These are phyloP conservation scores for Ophion ventricosus DNA, from an alignment of 2,888 invertebrate species.

Conservation along the genomic window DNA sequence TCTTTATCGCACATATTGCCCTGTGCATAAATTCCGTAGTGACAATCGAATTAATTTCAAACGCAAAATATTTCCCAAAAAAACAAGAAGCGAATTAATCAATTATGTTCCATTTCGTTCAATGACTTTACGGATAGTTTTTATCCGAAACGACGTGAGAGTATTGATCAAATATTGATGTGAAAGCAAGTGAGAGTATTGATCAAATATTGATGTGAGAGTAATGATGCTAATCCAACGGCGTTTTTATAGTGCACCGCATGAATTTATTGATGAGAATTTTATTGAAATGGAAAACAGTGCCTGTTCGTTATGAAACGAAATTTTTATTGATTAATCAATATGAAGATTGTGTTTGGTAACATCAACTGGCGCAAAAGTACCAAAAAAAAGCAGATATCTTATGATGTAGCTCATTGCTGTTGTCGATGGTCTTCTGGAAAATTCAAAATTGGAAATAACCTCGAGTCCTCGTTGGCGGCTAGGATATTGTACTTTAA, in stretches of 20 bases:
- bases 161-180: too few species aligned
- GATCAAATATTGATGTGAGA: too few species aligned
- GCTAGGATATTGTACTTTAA: neutral
- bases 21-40: too few species aligned
- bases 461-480: neutral
- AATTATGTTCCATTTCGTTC: too few species aligned
- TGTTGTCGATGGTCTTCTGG: neutral
- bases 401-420: neutral
- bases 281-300: neutral
- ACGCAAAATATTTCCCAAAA: too few species aligned
- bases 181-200: too few species aligned
- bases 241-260: too few species aligned
- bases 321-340: neutral
- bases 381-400: neutral
- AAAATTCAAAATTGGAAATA: neutral
- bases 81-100: too few species aligned
- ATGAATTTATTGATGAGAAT: too few species aligned
- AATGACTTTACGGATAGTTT: neutral
- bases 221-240: too few species aligned
- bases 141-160: neutral
- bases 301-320: neutral
- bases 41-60: too few species aligned
- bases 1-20: slow-evolving; percentile 6
- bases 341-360: neutral
- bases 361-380: too few species aligned